phyloP scores from a whole-genome alignment of 2,113 vertebrate genomes.

The Otis tarda region DNA sequence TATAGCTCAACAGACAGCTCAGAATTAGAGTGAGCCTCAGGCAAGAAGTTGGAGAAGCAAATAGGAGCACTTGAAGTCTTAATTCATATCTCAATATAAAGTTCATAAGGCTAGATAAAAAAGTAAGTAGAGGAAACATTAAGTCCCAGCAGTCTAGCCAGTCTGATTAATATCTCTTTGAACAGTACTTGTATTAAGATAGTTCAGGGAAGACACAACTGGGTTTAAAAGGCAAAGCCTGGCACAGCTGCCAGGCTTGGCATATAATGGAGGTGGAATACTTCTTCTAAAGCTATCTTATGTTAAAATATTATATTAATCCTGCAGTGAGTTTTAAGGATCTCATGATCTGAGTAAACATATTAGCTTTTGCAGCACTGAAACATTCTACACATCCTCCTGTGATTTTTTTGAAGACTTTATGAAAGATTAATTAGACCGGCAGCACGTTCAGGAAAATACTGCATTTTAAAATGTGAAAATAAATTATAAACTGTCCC shows the following conservation, averaged over 20 bases:
- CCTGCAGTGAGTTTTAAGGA: neutral
- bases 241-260: constrained; percentile 3
- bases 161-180: constrained; percentile 64
- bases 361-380: neutral
- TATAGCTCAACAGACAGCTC: constrained; percentile 46
- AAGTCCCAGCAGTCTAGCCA: constrained; percentile 36
- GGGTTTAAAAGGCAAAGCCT: constrained; percentile 26
- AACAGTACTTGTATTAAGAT: constrained; percentile 43
- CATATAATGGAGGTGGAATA: neutral
- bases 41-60: constrained; percentile 66
- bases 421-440: neutral
- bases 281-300: neutral
- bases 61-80: constrained; percentile 63
- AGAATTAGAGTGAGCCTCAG: constrained; percentile 61
- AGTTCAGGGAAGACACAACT: constrained; percentile 12
- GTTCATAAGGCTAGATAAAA: constrained; percentile 67
- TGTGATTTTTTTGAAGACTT: neutral
- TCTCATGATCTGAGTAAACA: neutral
- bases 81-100: constrained; percentile 73
- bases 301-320: neutral
- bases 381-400: neutral
- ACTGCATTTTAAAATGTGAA: neutral
- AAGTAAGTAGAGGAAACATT: constrained; percentile 56
- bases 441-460: neutral
- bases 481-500: neutral